Conservation (phyloP, 2,888 invertebrate species). For the Acanthosepion pharaonis region DNA sequence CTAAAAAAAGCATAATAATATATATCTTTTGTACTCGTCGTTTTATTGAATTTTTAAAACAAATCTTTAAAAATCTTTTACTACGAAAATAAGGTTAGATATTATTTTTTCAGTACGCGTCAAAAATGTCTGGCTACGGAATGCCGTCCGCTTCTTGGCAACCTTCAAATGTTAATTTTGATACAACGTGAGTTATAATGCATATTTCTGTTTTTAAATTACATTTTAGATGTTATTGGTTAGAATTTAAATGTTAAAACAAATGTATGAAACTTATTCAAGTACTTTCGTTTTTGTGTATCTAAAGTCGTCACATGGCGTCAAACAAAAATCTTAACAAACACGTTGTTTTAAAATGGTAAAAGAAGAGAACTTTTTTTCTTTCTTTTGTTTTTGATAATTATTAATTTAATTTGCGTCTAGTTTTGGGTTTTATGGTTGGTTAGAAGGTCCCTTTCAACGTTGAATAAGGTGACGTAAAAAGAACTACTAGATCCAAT, state of each 20-base stretch:
- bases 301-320: neutral
- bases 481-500: neutral
- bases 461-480: neutral
- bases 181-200: conserved; percentile 67
- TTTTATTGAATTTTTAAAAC: too few relatives aligned
- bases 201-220: neutral
- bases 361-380: neutral
- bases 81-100: neutral
- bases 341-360: neutral
- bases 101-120: too few relatives aligned
- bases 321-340: too few relatives aligned
- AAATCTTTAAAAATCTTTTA: neutral
- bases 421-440: neutral
- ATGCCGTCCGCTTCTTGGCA: conserved; percentile 72
- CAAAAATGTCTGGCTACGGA: conserved; percentile 56
- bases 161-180: conserved; percentile 69
- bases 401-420: neutral
- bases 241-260: neutral
- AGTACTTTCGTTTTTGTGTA: neutral
- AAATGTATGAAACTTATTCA: too few relatives aligned
- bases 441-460: neutral
- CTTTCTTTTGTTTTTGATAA: neutral
- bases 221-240: neutral
- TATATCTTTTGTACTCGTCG: too few relatives aligned
- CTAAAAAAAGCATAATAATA: too few relatives aligned